These are phyloP conservation scores for Bryconaethiops microstoma DNA, from an alignment of 2,797 vertebrate genomes.

Conservation along the genomic window DNA sequence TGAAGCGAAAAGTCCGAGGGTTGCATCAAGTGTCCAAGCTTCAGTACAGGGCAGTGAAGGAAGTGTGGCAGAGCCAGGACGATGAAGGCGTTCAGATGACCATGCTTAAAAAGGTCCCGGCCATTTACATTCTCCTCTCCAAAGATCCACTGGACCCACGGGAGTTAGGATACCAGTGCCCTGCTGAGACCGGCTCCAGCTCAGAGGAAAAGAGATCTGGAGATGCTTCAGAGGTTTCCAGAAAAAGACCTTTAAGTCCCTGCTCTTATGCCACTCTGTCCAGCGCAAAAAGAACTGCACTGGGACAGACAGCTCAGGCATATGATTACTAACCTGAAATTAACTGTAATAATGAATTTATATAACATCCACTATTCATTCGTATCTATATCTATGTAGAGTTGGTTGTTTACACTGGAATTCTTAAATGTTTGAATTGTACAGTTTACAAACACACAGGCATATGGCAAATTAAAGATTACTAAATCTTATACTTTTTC, in stretches of 20 bases:
- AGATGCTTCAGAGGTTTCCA: conserved; percentile 32
- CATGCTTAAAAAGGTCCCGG: conserved; percentile 84
- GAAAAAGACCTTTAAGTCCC: conserved; percentile 66
- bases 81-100: conserved; percentile 68
- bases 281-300: conserved; percentile 70
- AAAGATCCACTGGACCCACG: conserved; percentile 87
- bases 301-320: conserved; percentile 32
- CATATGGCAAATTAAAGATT: not conserved
- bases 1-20: conserved; percentile 86
- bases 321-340: not conserved
- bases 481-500: not conserved
- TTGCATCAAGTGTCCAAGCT: conserved; percentile 92
- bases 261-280: conserved; percentile 27
- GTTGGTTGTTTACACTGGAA: not conserved
- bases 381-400: not conserved
- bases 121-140: conserved; percentile 91
- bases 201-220: conserved; percentile 53
- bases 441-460: not conserved
- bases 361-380: not conserved
- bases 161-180: conserved; percentile 88
- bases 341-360: not conserved
- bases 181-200: conserved; percentile 53
- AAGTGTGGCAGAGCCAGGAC: conserved; percentile 84
- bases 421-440: not conserved
- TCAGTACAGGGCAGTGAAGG: conserved; percentile 82